Evolutionary conservation across 2,113 vertebrate species (phyloP), one percentile per base, ranked within the genome.

Genomic region (Lutjanus erythropterus): DNA sequence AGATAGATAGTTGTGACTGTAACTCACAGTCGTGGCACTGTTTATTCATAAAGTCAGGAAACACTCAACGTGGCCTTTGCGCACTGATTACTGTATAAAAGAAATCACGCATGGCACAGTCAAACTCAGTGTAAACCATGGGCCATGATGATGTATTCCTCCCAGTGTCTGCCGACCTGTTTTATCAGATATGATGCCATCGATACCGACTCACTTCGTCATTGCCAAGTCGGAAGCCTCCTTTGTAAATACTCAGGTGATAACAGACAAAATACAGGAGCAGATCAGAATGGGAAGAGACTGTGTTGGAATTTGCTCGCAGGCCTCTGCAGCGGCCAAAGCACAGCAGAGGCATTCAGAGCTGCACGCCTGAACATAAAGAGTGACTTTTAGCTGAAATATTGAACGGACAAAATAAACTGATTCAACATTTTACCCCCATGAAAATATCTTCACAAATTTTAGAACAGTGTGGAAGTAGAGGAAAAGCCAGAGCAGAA

Each of bases 261-360:
- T 94, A 94, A 95, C 92, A 95, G 94, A 95, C 93, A 93, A 76
- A 92, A 94, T 89, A 89, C 94, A 95, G 92, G 86, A 84, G 86
- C 83, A 23, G 84, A 90, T 86, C 66, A 68, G 84, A 92, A 83
- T 74, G 75, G 91, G 85, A 90, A 90, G 84, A 89, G 75, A 65
- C 59, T 50, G 89, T 90, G 85, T 79, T 83, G 89, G 92, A 91
- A 92, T 91, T 80, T 50, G 76, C 75, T 88, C 73, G 37, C 62
- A 82, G 85, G 84, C 86, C 81, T 62, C 68, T 16, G 44, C 65
- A 31, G 81, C 56, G 35, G 64, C 76, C 72, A 25, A 27, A 23
- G 49, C 72, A 39, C 64, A 31, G 66, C n/a, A 35, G 46, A 78
- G 53, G 59, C 41, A 50, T 71, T 74, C 66, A 68, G 1, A 52